Evolutionary conservation across 2,113 vertebrate genomes (phyloP), one percentile per base, ranked within the genome.

Genomic region (Hylia prasina): DNA sequence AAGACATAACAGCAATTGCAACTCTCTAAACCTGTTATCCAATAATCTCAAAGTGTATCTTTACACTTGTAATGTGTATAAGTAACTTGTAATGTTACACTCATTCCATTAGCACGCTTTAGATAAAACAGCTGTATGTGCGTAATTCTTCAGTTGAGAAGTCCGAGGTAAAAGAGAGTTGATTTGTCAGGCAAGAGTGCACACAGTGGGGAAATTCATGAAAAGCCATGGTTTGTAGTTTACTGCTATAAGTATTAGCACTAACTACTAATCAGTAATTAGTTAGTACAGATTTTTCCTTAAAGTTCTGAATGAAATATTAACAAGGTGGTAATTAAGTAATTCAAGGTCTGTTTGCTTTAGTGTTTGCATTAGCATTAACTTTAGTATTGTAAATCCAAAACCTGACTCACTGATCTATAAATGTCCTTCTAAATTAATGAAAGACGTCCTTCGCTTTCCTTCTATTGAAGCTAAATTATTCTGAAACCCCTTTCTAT

Each of bases 281-380:
- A 58, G 53, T 48, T 86, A 77, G 72, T 51, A 92, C 85, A 81
- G 79, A 66, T 42, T 86, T 82, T 81, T 42, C 51, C 65, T 78
- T 86, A 15, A 90, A 84, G 82, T 89, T 84, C 72, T 61, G 47
- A 92, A 96, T 84, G 48, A 96, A 96, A 95, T 73, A 95, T 92
- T 96, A 96, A 92, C 77, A 86, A 95, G 85, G 28, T 35, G 87
- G 56, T 89, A 94, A 95, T 93, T 93, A 93, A 94, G 90, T 80
- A 90, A 88, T 76, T 94, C 92, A 75, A 22, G 54, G 68, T 71
- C 88, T 76, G 56, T 71, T 94, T 94, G 68, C 64, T 93, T 93
- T 92, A 78, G n/a, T 56, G 56, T 69, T 83, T 63, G 56, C 69
- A 87, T 87, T 69, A 91, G 31, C 35, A 47, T 64, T 83, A 94